phyloP scores from a whole-genome alignment of 2,888 invertebrate species.

The Blera fallax region DNA sequence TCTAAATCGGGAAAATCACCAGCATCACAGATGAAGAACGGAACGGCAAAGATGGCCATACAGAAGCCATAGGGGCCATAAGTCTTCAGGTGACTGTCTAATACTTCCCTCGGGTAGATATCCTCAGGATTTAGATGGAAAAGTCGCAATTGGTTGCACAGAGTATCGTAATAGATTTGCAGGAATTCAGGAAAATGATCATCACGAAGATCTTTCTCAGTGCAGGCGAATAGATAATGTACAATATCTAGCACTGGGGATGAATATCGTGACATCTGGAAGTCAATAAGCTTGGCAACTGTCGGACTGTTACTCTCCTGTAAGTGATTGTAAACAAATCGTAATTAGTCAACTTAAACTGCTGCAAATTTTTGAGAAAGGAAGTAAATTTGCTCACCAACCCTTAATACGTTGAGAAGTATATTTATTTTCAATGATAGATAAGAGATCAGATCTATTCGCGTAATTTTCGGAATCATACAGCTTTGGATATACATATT shows the following conservation, averaged over 20 bases:
- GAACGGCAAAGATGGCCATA: conserved; percentile 77
- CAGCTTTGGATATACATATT: no score
- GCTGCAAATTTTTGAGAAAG: not conserved
- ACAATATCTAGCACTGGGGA: conserved; percentile 78
- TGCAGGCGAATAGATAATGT: conserved; percentile 78
- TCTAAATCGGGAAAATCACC: conserved; percentile 77
- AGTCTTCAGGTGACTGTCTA: conserved; percentile 75
- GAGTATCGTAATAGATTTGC: conserved; percentile 75
- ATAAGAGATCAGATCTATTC: no score
- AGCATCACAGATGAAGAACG: conserved; percentile 77
- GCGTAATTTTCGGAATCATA: no score
- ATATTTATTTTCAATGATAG: no score
- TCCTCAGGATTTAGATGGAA: conserved; percentile 73
- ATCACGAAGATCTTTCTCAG: conserved; percentile 77
- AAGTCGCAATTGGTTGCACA: conserved; percentile 73
- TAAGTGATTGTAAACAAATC: conserved; percentile 27
- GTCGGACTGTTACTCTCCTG: conserved; percentile 73
- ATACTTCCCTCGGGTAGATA: conserved; percentile 75
- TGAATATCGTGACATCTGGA: conserved; percentile 79
- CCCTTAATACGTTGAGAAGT: no score
- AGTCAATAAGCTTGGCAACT: conserved; percentile 78
- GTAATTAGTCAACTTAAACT: not conserved
- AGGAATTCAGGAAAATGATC: conserved; percentile 76
- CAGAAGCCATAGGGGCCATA: conserved; percentile 78
- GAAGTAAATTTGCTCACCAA: no score